Base-by-base conservation (phyloP, 2,888 invertebrate species). In the Nomada fabriciana region DNA sequence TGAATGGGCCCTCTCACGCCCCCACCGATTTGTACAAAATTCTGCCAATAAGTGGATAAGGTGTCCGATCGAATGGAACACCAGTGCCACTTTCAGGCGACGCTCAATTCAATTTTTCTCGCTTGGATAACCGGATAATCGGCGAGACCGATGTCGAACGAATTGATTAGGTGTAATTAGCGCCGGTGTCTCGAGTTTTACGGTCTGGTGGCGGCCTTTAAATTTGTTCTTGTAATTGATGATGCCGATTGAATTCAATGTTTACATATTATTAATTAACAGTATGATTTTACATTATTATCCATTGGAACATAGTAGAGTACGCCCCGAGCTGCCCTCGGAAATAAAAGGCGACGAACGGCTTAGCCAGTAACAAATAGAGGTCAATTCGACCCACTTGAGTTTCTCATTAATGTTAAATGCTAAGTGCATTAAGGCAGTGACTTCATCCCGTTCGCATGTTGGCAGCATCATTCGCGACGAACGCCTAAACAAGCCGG, bases 351-450 rank as follows among this genome's bases (percentile, higher is more conserved):
- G 50, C 63, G 55, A 55, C 29, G 65, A 20, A 43, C 59, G 42
- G 10, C 70, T 53, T 53, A 78, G 76, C 72, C 70, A 79, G 85
- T 84, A 88, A 88, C 72, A 79, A 87, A 91, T 90, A 82, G 89
- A 89, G 89, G 90, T 90, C 90, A 91, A 91, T 90, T 90, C 85
- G 84, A 85, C 86, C 88, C 89, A 91, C 90, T 91, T 86, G 89
- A 88, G 89, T 86, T 89, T 88, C 88, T 89, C 80, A 80, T 87
- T 86, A 89, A 88, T 82, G 85, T 82, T 81, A 88, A 88, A 88
- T 82, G 85, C 80, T 81, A 88, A 88, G 80, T 82, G 81, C 70
- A 80, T 85, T 85, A 78, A 84, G 73, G 60, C 76, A 76, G 83
- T 88, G 88, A 88, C 83, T 86, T 87, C 86, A 89, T 83, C 70